These are phyloP conservation scores for Eleginops maclovinus DNA, from an alignment of 2,113 vertebrate genomes.

Conservation along the genomic window DNA sequence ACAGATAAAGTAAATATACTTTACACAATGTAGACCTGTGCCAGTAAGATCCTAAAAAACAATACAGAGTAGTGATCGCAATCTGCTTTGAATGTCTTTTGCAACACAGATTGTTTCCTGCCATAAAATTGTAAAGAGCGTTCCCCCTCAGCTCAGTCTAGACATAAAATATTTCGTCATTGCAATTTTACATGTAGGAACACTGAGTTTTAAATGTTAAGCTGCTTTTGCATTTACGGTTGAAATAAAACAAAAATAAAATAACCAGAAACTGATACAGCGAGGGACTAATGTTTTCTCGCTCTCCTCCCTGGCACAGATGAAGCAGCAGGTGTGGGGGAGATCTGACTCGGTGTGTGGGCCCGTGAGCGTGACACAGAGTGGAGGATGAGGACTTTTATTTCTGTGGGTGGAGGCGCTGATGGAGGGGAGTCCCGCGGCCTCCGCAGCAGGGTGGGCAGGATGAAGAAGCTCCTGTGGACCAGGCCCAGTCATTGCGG, in stretches of 20 bases:
- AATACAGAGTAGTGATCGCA: neutral
- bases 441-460: slow-evolving; percentile 69
- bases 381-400: slow-evolving; percentile 70
- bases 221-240: neutral
- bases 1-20: neutral
- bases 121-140: neutral
- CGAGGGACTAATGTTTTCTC: neutral
- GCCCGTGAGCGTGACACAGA: slow-evolving; percentile 49
- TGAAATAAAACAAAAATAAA: neutral
- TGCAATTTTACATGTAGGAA: no score
- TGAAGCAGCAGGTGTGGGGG: slow-evolving; percentile 64
- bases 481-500: slow-evolving; percentile 36
- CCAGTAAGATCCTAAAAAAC: neutral
- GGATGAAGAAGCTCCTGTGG: slow-evolving; percentile 76
- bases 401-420: slow-evolving; percentile 61
- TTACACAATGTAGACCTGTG: neutral
- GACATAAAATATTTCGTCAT: neutral
- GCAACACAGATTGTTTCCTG: neutral
- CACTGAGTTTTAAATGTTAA: neutral
- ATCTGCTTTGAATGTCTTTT: neutral
- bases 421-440: slow-evolving; percentile 56
- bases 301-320: slow-evolving; percentile 50
- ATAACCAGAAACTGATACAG: neutral
- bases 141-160: neutral
- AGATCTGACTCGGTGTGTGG: slow-evolving; percentile 52